Evolutionary conservation across 2,113 vertebrate genomes (phyloP), one percentile per base, ranked within the genome.

Genomic region (Loxodonta africana): DNA sequence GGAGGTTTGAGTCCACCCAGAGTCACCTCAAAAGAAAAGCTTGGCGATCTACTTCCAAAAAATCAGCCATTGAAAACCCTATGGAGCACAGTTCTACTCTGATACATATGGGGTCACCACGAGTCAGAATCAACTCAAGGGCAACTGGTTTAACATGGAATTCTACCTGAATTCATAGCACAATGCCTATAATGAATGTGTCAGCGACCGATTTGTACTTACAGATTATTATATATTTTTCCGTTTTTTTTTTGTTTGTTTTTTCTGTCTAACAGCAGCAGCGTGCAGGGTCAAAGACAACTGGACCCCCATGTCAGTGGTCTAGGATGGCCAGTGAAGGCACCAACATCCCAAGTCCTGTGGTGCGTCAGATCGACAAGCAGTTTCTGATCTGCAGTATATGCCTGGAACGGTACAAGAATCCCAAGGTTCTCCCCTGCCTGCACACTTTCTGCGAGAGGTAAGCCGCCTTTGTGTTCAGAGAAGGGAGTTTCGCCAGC

Each of bases 321-420:
- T 99, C 99, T 99, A 99, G 99, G 99, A 99, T 99, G 99, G 99
- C 99, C 99, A 99, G 99, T 99, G 99, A 99, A 99, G 98, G 98
- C 98, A 98, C 99, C 98, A 99, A 98, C 98, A 99, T 99, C 98
- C 99, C 99, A 98, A 99, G 99, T 97, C 99, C 99, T 63, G 99
- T 99, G 98, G 99, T 99, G 91, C 99, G 99, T 97, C 99, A 99
- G 99, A 99, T 99, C 94, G 99, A 99, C 99, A 99, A 99, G 98
- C 99, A 99, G 99, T 99, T 99, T 99, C 98, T 99, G 99, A 99
- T 99, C 98, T 99, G 99, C 98, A 99, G 99, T 98, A 99, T 99
- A 99, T 99, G 99, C 98, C 99, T 99, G 99, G 99, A 99, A 98
- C 99, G 99, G 98, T 99, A 99, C 99, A 99, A 99, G 98, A 99